phyloP scores from a whole-genome alignment of 2,888 invertebrate species.

The Zaprionus bogoriensis region DNA sequence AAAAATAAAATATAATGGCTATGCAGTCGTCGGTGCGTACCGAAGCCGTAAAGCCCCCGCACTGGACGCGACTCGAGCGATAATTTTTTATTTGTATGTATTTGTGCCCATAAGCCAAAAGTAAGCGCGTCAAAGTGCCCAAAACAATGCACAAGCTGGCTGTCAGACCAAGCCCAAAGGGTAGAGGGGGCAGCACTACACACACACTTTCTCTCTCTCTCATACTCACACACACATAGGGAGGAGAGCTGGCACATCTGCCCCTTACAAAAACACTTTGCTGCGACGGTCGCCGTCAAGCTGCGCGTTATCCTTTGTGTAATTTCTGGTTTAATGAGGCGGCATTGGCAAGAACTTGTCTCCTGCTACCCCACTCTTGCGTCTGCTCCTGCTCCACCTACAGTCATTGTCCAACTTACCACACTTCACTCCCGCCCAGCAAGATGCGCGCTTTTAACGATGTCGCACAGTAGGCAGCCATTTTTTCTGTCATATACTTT shows the following conservation, averaged over 20 bases:
- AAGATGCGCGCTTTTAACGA: constrained; percentile 44
- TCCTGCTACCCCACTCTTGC: neutral
- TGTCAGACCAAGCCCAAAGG: constrained; percentile 4
- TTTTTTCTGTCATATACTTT: constrained; percentile 63
- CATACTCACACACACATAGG: neutral
- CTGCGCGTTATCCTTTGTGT: constrained; percentile 75
- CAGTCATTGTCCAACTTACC: neutral
- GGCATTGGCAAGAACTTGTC: constrained; percentile 48
- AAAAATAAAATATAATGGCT: constrained; percentile 69
- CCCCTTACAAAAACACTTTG: constrained; percentile 22
- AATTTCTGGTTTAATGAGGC: constrained; percentile 78
- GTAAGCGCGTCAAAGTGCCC: constrained; percentile 48
- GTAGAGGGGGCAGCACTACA: constrained; percentile 13
- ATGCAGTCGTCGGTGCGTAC: constrained; percentile 45
- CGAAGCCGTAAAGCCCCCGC: constrained; percentile 15
- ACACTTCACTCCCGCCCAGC: constrained; percentile 7
- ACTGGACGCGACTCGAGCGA: constrained; percentile 64
- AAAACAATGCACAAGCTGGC: constrained; percentile 40
- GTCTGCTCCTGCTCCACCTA: neutral
- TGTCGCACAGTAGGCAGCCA: constrained; percentile 44
- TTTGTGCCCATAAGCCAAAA: constrained; percentile 51
- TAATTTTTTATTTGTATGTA: constrained; percentile 70
- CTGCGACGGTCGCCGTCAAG: constrained; percentile 44
- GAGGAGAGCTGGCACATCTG: constrained; percentile 15
- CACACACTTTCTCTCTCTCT: no score